phyloP scores from a whole-genome alignment of 2,888 invertebrate genomes.

The Plusia festucae region DNA sequence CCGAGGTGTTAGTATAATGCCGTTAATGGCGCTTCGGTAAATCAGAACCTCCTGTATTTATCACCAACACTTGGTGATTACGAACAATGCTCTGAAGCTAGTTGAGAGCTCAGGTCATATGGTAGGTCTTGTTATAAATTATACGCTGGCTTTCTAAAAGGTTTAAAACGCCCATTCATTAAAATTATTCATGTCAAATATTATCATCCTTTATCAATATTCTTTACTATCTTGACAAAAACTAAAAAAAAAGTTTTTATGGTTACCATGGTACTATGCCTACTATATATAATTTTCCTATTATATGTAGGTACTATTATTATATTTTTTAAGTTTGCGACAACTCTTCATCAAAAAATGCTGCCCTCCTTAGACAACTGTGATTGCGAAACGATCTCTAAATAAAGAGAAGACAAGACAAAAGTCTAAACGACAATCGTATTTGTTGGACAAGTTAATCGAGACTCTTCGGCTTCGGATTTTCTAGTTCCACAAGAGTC shows the following conservation, averaged over 20 bases:
- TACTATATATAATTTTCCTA: too few species aligned
- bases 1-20: slow-evolving; percentile 56
- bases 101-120: slow-evolving; percentile 18
- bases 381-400: background rate
- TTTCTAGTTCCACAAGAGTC: background rate
- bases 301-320: too few species aligned
- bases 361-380: background rate
- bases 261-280: too few species aligned
- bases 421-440: background rate
- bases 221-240: too few species aligned
- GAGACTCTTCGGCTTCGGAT: background rate
- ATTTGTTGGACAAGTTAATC: background rate
- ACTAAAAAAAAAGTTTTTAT: too few species aligned
- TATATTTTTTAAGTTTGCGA: too few species aligned
- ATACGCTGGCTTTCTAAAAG: too few species aligned
- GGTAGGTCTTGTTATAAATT: too few species aligned
- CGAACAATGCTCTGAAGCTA: slow-evolving; percentile 35
- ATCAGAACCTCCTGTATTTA: slow-evolving; percentile 58
- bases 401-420: background rate
- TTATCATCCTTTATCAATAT: too few species aligned
- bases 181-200: too few species aligned
- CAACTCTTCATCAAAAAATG: too few species aligned
- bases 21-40: slow-evolving; percentile 58
- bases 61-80: slow-evolving; percentile 51
- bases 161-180: too few species aligned